These are phyloP conservation scores for Crocidura indochinensis DNA, from an alignment of 2,797 vertebrate species.

Conservation along the genomic window DNA sequence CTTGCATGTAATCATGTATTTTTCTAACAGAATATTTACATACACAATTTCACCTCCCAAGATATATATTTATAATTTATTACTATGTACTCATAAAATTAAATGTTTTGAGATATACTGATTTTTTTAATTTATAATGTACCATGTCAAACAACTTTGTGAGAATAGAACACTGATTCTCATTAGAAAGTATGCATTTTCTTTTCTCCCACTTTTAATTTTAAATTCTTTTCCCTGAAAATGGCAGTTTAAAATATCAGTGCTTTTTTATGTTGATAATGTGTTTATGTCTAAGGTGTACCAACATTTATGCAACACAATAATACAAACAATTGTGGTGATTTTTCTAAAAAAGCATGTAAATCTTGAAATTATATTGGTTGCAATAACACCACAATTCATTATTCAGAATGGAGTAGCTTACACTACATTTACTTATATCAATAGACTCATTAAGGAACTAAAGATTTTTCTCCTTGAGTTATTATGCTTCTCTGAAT, in stretches of 20 bases:
- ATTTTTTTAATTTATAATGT: background rate
- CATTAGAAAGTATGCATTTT: background rate
- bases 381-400: slow-evolving; percentile 72
- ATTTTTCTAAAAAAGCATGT: slow-evolving; percentile 49
- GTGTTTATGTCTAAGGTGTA: slow-evolving; percentile 34
- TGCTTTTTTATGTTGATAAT: slow-evolving; percentile 28
- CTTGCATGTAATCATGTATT: background rate
- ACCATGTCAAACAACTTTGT: slow-evolving; percentile 6
- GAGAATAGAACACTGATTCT: background rate
- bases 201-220: background rate
- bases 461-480: slow-evolving; percentile 82
- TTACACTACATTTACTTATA: slow-evolving; percentile 61
- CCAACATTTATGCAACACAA: slow-evolving; percentile 21
- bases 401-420: slow-evolving; percentile 67
- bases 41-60: background rate
- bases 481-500: slow-evolving; percentile 73
- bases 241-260: slow-evolving; percentile 21
- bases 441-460: slow-evolving; percentile 81
- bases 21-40: background rate
- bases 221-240: slow-evolving; percentile 44
- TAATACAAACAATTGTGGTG: slow-evolving; percentile 63
- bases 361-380: slow-evolving; percentile 70
- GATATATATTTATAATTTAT: slow-evolving; percentile 12
- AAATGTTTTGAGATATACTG: slow-evolving; percentile 43
- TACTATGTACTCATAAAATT: background rate